Base-by-base conservation (phyloP, 2,888 invertebrate species). In the Torymus tubicola region DNA sequence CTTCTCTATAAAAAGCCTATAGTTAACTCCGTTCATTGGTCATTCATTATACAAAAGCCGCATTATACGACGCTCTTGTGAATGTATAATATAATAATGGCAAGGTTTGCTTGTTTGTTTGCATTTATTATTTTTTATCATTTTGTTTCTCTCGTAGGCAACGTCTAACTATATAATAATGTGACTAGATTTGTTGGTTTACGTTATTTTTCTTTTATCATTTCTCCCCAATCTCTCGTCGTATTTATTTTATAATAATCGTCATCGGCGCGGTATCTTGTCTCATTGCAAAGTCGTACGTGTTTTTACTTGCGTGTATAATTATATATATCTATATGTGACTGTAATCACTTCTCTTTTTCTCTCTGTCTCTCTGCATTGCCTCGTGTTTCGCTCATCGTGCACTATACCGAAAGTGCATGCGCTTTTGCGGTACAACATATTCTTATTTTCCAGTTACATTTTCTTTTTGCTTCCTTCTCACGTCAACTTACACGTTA, bases 1-100 rank as follows among this genome's bases (percentile, higher is more conserved):
- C 57, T 53, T 79, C 76, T 75, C 76, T 75, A 79, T 79, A 76
- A 81, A 81, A 79, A 81, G 79, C 79, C 78, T 79, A 81, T 67
- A 75, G 64, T 71, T 78, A 77, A 81, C 55, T 63, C 42, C 57
- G n/a, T 73, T 69, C 68, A 69, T 80, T 72, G 77, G 73, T 81
- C 81, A 76, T 77, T 42, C 42, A 42, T 81, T 74, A 75, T 68
- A 73, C 50, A 74, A 70, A 78, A 81, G 60, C 64, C 61, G 53
- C 55, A 14, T 74, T 60, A 63, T 60, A 63, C 58, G 52, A 67
- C 16, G 60, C 65, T 81, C 58, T 71, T 71, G 64, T 42, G 60
- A 61, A 74, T 78, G 24, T 77, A 75, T 24, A 63, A 78, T 81
- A 65, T 24, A 63, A 78, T 81, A 65, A 68, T 65, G 70, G 31